Evolutionary conservation across 2,888 invertebrate genomes (phyloP).

Genomic region (Amiota mariae): DNA sequence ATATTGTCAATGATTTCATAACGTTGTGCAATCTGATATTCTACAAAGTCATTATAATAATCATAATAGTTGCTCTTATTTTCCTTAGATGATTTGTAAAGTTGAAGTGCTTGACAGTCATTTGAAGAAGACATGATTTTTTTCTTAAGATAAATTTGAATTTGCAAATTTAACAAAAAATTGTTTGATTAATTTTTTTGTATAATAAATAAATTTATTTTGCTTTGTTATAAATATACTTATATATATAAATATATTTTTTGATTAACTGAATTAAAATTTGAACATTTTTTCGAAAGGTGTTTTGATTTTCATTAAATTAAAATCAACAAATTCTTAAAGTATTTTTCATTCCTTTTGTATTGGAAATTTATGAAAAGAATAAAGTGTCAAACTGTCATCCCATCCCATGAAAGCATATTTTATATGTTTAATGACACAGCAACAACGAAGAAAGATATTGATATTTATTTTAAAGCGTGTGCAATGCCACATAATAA

Average conservation of each 20-base stretch:
- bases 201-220: too few relatives aligned
- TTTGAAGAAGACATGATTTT: neutral
- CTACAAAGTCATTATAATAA: conserved; percentile 15
- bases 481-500: too few relatives aligned
- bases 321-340: too few relatives aligned
- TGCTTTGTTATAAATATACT: too few relatives aligned
- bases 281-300: neutral
- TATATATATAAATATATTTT: neutral
- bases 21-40: neutral
- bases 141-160: too few relatives aligned
- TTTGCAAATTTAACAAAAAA: neutral
- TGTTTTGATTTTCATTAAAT: too few relatives aligned
- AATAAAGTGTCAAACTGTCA: conserved; percentile 55
- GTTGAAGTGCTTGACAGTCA: neutral
- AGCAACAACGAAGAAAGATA: conserved; percentile 31
- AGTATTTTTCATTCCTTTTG: too few relatives aligned
- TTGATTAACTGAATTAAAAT: neutral
- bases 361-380: too few relatives aligned
- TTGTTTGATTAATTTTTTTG: neutral
- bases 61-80: neutral
- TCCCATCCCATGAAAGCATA: conserved; percentile 56
- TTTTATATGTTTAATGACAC: conserved; percentile 57
- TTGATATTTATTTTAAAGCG: too few relatives aligned
- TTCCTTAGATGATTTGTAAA: neutral
- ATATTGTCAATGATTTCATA: conserved; percentile 38